Percentiles rank a stretch among this genome's conserved stretches.
Evolutionary conservation across 1,140 invertebrate species (phyloP).

Genomic region (Philopotamus ludificatus): DNA sequence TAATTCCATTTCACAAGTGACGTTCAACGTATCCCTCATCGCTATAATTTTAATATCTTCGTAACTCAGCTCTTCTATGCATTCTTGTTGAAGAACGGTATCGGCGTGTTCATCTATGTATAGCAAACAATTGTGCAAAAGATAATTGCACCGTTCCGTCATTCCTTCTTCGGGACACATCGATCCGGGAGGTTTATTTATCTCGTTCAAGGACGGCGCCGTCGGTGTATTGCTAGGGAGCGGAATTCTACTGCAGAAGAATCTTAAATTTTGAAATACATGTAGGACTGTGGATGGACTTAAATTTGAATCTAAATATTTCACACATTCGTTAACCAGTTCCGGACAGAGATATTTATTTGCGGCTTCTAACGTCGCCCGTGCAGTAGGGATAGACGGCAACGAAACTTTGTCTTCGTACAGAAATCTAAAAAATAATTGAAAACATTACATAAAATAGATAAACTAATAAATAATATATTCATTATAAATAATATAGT

Average conservation of each 20-base stretch:
- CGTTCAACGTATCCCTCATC: conserved; percentile 59
- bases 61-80: conserved; percentile 64
- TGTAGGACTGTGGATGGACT: conserved; percentile 43
- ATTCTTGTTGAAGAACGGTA: conserved; percentile 62
- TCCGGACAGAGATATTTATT: conserved; percentile 67
- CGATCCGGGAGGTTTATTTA: conserved; percentile 43
- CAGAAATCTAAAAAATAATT: conserved; percentile 53
- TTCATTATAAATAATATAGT: neutral
- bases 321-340: conserved; percentile 61
- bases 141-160: conserved; percentile 56
- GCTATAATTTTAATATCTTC: conserved; percentile 62
- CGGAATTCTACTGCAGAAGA: conserved; percentile 50
- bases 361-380: conserved; percentile 65
- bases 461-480: neutral
- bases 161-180: conserved; percentile 48
- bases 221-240: conserved; percentile 49
- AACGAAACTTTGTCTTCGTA: conserved; percentile 63
- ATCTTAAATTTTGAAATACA: conserved; percentile 51
- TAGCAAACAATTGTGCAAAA: conserved; percentile 61
- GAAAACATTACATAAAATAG: neutral
- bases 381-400: conserved; percentile 62
- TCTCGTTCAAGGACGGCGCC: conserved; percentile 26
- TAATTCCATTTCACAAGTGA: conserved; percentile 58
- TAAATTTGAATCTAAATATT: conserved; percentile 54
- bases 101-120: conserved; percentile 64